Base-by-base conservation (phyloP, 1,140 invertebrate genomes). In the Thaumatotibia leucotreta region DNA sequence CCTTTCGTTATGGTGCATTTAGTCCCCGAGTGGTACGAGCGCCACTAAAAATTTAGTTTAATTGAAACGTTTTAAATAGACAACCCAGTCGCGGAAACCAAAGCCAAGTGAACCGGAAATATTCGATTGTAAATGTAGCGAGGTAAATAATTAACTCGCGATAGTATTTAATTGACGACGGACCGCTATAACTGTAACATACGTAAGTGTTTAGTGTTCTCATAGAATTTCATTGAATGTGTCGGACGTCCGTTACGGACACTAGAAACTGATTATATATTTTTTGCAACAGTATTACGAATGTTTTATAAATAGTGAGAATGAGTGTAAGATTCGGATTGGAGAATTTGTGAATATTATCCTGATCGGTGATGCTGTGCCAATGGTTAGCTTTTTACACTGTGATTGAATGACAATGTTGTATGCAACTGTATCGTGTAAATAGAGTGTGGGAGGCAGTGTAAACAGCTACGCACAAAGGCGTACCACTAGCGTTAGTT, bases 271-370 rank as follows among this genome's bases (percentile, higher is more conserved):
- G 17, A 45, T 45, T 45, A 45, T 72, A 68, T 78, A 79, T 70
- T 72, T 81, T 73, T 64, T 72, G 73, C 74, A 84, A 80, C 83
- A 88, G 85, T 88, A 84, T 86, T 88, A 88, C 80, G 72, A 76
- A 75, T 58, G 69, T 72, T 72, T 67, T 73, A 72, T 67, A 70
- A 68, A 70, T 65, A 70, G 65, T 68, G 64, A 67, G 67, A 29
- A 52, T 69, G 32, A 32, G 61, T 66, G 24, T 58, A 52, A 66
- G 29, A 77, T 76, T 78, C 75, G 79, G 75, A 74, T 74, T 69
- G 72, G 74, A 74, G 76, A 27, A 31, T 27, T 58, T 27, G 23
- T 27, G 39, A 45, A 45, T 58, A 23, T 54, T 54, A 54, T 54
- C 23, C 50, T 24, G 10, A 58, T 29, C 8, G 52, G 24, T 58